Conservation (phyloP, 2,113 vertebrate species). For the Sinocyclocheilus rhinocerous region DNA sequence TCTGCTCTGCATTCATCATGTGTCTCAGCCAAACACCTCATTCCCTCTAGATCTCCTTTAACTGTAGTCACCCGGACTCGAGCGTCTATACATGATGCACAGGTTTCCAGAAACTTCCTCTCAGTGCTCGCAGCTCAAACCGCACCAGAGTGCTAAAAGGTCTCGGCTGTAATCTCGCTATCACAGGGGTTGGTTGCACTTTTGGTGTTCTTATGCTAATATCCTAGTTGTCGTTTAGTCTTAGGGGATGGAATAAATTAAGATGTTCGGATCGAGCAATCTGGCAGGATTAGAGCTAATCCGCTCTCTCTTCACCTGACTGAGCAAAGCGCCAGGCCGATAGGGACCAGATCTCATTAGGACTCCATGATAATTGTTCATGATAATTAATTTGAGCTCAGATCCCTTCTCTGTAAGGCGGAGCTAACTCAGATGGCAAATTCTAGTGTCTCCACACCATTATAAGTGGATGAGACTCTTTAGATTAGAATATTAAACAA, state of each 20-base stretch:
- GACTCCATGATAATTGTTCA: constrained; percentile 50
- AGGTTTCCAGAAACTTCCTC: constrained; percentile 18
- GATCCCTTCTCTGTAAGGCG: neutral
- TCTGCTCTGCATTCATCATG: constrained; percentile 21
- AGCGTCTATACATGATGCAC: neutral
- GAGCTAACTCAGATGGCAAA: constrained; percentile 10
- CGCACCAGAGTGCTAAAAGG: constrained; percentile 63
- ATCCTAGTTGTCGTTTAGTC: constrained; percentile 86
- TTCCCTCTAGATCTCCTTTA: constrained; percentile 19
- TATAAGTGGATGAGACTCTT: neutral
- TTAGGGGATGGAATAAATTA: constrained; percentile 85
- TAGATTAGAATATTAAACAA: neutral
- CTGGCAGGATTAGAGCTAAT: constrained; percentile 68
- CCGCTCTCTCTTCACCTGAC: constrained; percentile 39
- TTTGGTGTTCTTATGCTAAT: constrained; percentile 90
- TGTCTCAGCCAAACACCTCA: constrained; percentile 14
- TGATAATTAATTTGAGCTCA: constrained; percentile 55
- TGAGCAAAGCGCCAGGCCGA: constrained; percentile 38
- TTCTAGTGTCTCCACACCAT: neutral
- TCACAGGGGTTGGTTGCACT: constrained; percentile 84
- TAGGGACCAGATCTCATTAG: constrained; percentile 54
- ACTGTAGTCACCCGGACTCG: neutral
- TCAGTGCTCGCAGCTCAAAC: neutral
- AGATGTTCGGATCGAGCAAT: constrained; percentile 78
- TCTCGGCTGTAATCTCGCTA: constrained; percentile 66